These are phyloP conservation scores for Toxotes jaculatrix DNA, from an alignment of 2,113 vertebrate genomes.

Conservation along the genomic window DNA sequence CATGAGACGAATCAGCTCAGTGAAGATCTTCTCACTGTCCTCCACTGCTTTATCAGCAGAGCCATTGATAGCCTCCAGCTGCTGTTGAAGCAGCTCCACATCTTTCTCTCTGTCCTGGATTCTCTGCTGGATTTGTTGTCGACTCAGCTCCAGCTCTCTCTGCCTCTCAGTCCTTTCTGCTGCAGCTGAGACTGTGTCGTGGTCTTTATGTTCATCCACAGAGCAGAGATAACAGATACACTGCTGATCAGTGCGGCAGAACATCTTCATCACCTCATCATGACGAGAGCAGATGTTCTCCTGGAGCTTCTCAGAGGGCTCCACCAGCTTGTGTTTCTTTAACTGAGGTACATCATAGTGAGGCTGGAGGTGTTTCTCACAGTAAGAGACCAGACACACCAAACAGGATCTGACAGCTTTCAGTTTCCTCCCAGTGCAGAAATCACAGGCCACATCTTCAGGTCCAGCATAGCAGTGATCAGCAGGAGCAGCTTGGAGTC, in stretches of 20 bases:
- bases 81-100: conserved; percentile 16
- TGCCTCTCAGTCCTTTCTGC: conserved; percentile 28
- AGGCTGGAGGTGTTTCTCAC: not conserved
- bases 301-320: not conserved
- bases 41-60: conserved; percentile 36
- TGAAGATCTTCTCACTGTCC: conserved; percentile 16
- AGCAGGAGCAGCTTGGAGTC: not conserved
- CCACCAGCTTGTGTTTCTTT: conserved; percentile 27
- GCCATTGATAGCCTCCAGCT: not conserved
- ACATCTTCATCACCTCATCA: conserved; percentile 45
- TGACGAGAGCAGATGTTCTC: conserved; percentile 38
- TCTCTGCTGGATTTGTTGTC: not conserved
- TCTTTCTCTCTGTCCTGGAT: conserved; percentile 32
- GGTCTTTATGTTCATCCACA: conserved; percentile 17
- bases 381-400: conserved; percentile 19
- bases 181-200: conserved; percentile 31
- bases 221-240: conserved; percentile 38
- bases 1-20: not conserved
- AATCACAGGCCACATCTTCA: not conserved
- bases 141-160: conserved; percentile 6
- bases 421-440: not conserved
- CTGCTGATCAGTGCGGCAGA: conserved; percentile 39
- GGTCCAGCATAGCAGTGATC: conserved; percentile 4
- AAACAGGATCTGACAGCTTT: conserved; percentile 32
- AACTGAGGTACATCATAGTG: not conserved